Percentiles rank a stretch among this genome's conserved stretches.
Conservation (phyloP, 2,797 vertebrate species). For the Spondyliosoma cantharus region DNA sequence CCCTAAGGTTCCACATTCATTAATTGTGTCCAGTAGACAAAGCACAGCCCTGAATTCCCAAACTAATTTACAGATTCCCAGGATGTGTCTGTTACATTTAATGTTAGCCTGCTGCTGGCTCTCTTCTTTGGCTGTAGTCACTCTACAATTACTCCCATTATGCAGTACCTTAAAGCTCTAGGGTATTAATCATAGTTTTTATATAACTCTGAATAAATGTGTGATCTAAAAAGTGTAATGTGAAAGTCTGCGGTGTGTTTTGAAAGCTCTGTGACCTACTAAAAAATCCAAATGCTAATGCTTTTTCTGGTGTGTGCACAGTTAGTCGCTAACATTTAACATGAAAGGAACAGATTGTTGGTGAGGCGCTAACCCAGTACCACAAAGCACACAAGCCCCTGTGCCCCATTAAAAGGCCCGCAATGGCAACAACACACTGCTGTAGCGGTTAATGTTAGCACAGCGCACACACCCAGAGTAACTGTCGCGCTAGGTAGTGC, state of each 20-base stretch:
- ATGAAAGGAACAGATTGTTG: no score
- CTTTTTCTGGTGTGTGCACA: not conserved
- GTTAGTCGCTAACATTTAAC: not conserved
- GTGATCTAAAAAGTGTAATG: not conserved
- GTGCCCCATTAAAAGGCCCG: no score
- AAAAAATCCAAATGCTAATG: not conserved
- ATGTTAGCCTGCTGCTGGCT: conserved; percentile 47
- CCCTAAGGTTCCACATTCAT: conserved; percentile 67
- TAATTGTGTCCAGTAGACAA: conserved; percentile 52
- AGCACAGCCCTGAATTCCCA: conserved; percentile 41
- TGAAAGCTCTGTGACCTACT: not conserved
- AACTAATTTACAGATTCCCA: conserved; percentile 54
- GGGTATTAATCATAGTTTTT: conserved; percentile 11
- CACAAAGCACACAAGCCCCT: no score
- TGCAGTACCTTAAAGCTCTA: conserved; percentile 12
- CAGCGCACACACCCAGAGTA: no score
- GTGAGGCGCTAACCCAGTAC: no score
- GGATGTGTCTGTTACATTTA: conserved; percentile 51
- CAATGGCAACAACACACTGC: no score
- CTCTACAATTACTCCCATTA: conserved; percentile 35
- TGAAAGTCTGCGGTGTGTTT: conserved; percentile 17
- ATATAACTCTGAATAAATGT: conserved; percentile 27
- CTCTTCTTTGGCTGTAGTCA: conserved; percentile 36
- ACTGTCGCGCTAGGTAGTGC: no score
- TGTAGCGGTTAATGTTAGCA: no score